These are phyloP conservation scores for Platyscapa corneri DNA, from an alignment of 1,140 invertebrate genomes.

Conservation along the genomic window DNA sequence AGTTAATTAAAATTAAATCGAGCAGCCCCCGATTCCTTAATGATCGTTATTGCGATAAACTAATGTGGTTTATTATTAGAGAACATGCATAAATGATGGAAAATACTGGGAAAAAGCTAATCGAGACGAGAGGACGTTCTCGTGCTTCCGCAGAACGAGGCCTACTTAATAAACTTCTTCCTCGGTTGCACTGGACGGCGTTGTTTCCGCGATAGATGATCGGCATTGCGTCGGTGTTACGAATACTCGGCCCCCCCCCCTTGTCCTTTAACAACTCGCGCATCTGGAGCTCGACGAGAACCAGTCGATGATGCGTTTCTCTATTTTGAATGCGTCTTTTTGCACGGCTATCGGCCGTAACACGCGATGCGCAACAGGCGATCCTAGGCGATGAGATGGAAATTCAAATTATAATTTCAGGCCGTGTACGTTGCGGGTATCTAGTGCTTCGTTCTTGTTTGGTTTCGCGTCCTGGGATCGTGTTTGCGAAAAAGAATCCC, in stretches of 20 bases:
- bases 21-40: too few relatives aligned
- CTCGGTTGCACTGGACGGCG: not conserved
- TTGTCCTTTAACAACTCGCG: not conserved
- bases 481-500: not conserved
- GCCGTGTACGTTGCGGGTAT: not conserved
- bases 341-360: not conserved
- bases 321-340: not conserved
- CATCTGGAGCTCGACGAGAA: not conserved
- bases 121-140: not conserved
- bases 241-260: not conserved
- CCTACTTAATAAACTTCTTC: conserved; percentile 2
- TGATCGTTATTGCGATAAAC: too few relatives aligned
- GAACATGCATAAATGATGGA: not conserved
- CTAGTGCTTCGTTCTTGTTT: conserved; percentile 4
- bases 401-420: conserved; percentile 49
- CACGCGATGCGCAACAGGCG: conserved; percentile 34
- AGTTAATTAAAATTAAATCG: not conserved
- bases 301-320: not conserved
- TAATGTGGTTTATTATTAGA: too few relatives aligned
- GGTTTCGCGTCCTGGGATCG: not conserved
- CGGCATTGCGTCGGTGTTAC: not conserved
- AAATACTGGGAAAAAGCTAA: not conserved
- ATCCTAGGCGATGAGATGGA: conserved; percentile 45
- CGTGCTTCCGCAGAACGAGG: not conserved
- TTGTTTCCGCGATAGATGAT: conserved; percentile 18